Conservation (phyloP, 2,113 vertebrate species). For the Chrysochloris asiatica region DNA sequence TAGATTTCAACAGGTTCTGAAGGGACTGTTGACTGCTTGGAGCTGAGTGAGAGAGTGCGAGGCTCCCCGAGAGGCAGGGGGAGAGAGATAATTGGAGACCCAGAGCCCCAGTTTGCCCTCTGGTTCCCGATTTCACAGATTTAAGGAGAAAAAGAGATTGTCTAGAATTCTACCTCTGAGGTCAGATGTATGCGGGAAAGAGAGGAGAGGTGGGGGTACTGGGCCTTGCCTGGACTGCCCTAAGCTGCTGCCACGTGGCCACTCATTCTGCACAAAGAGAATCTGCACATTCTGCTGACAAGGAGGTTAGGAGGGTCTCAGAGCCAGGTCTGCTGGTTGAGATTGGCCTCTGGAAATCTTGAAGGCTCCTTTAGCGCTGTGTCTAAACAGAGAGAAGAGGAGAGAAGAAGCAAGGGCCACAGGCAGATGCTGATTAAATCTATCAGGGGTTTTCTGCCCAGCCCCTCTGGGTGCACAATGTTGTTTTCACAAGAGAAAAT, state of each 20-base stretch:
- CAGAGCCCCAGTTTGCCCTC: constrained; percentile 49
- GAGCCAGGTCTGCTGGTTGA: neutral
- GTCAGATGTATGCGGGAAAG: constrained; percentile 2
- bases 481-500: neutral
- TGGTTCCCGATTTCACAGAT: constrained; percentile 65
- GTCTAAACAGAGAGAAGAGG: neutral
- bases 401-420: neutral
- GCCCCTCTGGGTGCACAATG: neutral
- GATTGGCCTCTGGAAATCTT: neutral
- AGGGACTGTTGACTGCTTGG: constrained; percentile 65
- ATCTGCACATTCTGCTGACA: neutral
- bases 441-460: neutral
- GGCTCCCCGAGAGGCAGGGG: constrained; percentile 54
- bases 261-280: constrained; percentile 2
- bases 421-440: neutral
- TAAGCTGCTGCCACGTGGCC: neutral
- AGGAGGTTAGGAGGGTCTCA: neutral
- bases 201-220: neutral
- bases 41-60: neutral
- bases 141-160: constrained; percentile 67
- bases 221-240: neutral
- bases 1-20: constrained; percentile 77
- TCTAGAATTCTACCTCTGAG: constrained; percentile 50
- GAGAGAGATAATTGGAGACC: constrained; percentile 70
- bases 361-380: neutral